A percentile compares a stretch with the other conserved stretches of the same genome.
These are phyloP conservation scores for Nineta flava DNA, from an alignment of 2,888 invertebrate genomes.

Conservation along the genomic window DNA sequence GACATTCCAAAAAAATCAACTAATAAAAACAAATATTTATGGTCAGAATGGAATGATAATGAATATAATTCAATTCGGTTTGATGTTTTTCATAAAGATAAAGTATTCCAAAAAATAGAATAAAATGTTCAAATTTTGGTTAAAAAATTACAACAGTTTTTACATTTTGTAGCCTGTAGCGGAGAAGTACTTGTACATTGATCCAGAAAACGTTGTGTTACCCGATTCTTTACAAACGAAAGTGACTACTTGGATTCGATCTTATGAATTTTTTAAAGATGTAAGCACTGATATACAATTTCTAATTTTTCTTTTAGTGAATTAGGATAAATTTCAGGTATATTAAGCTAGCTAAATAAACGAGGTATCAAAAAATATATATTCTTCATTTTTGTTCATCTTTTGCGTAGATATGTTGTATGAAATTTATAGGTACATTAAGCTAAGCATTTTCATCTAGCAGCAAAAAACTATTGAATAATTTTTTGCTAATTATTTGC, in stretches of 20 bases:
- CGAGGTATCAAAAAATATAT: no score
- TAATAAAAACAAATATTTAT: background rate
- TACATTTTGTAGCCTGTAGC: background rate
- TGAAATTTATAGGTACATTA: no score
- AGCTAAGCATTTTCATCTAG: no score
- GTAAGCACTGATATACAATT: no score
- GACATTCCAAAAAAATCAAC: background rate
- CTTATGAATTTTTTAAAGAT: background rate
- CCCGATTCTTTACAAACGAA: background rate
- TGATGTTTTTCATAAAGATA: background rate
- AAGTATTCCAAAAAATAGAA: background rate
- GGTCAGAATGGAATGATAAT: slow-evolving; percentile 22
- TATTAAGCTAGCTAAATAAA: no score
- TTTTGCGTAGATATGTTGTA: no score
- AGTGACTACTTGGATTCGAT: background rate
- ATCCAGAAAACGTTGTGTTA: background rate
- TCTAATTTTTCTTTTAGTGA: no score
- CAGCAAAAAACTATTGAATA: no score
- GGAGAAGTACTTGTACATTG: background rate
- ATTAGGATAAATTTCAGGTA: no score
- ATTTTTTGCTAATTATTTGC: no score
- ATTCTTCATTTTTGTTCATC: no score
- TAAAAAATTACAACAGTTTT: background rate
- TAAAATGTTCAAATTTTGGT: background rate
- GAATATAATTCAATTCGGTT: slow-evolving; percentile 15